Conservation (phyloP, 1,140 invertebrate genomes). For the Plectrocnemia conspersa region DNA sequence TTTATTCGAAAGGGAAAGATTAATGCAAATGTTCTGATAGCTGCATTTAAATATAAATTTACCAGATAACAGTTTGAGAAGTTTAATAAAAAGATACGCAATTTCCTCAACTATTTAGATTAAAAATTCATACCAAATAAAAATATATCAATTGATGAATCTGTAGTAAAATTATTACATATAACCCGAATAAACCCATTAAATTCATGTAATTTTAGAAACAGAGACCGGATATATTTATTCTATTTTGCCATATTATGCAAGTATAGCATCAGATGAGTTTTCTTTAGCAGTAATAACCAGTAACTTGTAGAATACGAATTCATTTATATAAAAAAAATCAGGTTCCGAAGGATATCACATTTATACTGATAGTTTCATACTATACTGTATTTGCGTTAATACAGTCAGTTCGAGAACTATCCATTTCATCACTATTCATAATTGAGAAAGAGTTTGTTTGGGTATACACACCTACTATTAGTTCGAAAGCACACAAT, state of each 20-base stretch:
- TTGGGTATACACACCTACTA: too few relatives aligned
- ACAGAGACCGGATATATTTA: constrained; percentile 27
- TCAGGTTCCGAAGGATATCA: constrained; percentile 26
- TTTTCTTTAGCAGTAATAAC: constrained; percentile 25
- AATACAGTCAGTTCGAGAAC: too few relatives aligned
- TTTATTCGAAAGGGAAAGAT: constrained; percentile 10
- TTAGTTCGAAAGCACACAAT: too few relatives aligned
- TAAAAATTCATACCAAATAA: constrained; percentile 15
- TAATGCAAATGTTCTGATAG: constrained; percentile 12
- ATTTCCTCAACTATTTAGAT: constrained; percentile 14
- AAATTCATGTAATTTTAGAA: constrained; percentile 27
- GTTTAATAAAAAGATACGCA: constrained; percentile 23
- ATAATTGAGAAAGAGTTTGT: too few relatives aligned
- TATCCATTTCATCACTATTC: too few relatives aligned
- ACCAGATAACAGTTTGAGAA: constrained; percentile 14
- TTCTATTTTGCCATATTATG: constrained; percentile 30
- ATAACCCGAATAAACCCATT: constrained; percentile 30
- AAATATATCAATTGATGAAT: constrained; percentile 27
- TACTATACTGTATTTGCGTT: too few relatives aligned
- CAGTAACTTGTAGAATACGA: constrained; percentile 29
- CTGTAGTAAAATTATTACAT: constrained; percentile 28
- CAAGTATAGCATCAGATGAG: constrained; percentile 25
- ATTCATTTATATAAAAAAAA: constrained; percentile 32
- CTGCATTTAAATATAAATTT: constrained; percentile 9
- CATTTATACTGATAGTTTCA: constrained; percentile 29